Conservation (phyloP, 2,888 invertebrate species). For the Diachrysia chrysitis region DNA sequence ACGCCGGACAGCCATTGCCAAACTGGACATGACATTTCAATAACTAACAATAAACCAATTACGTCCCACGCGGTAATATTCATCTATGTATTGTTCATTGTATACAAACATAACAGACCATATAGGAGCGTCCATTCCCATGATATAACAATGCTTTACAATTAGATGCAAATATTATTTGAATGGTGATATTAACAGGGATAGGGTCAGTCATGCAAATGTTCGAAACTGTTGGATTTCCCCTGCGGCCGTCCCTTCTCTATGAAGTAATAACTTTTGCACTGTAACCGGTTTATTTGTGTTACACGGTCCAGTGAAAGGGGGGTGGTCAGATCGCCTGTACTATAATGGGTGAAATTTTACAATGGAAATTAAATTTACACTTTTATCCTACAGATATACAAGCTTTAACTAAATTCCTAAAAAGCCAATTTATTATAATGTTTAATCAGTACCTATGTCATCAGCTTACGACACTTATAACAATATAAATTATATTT, state of each 20-base stretch:
- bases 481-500: too few relatives aligned
- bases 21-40: slow-evolving; percentile 53
- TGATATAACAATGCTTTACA: slow-evolving; percentile 82
- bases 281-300: slow-evolving; percentile 53
- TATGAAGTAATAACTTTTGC: slow-evolving; percentile 75
- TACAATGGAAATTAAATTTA: slow-evolving; percentile 8
- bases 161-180: slow-evolving; percentile 87
- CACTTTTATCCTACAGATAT: background rate
- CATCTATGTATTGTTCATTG: slow-evolving; percentile 38
- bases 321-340: slow-evolving; percentile 42
- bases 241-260: slow-evolving; percentile 77
- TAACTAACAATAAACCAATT: slow-evolving; percentile 53
- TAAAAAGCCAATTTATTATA: too few relatives aligned
- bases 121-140: slow-evolving; percentile 77
- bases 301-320: slow-evolving; percentile 52
- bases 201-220: slow-evolving; percentile 84
- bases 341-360: slow-evolving; percentile 21
- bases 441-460: background rate
- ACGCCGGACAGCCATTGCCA: slow-evolving; percentile 21
- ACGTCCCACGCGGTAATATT: slow-evolving; percentile 40
- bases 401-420: background rate
- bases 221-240: slow-evolving; percentile 79
- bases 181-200: slow-evolving; percentile 75
- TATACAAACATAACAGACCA: slow-evolving; percentile 33
- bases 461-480: too few relatives aligned